Evolutionary conservation across 2,797 vertebrate species (phyloP), one percentile per base, ranked within the genome.

Genomic region (Gymnopithys bicolor): DNA sequence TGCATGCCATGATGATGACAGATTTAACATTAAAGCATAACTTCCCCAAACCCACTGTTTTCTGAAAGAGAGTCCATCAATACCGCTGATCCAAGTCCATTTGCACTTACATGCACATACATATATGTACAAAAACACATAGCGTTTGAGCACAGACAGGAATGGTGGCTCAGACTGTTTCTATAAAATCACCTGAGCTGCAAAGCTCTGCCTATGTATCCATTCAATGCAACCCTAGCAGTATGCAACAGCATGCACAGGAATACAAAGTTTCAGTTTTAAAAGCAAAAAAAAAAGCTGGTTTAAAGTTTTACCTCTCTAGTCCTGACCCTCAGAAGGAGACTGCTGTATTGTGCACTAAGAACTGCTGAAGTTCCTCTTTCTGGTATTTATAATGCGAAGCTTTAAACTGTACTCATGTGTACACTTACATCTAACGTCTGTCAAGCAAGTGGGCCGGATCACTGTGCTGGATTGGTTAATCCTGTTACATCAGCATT

Each of bases 391-490:
- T 95, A 96, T 94, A 97, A 97, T 96, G 96, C 37, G 95, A 97
- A 98, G 97, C 97, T 98, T 98, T 98, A 97, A 97, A 98, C 96
- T 97, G 96, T 97, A 97, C 96, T 97, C 90, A 94, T 97, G 96
- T 97, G 96, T 96, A 97, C 87, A 97, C 94, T 97, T 96, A 95
- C 90, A 97, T 95, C 94, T 92, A 96, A 95, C 94, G 97, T 95
- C 97, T 97, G 91, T 97, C 96, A 96, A 91, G 95, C 94, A 95
- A 96, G 94, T 96, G 97, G 97, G 97, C 93, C 93, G 97, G 95
- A 96, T 96, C 96, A 96, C 96, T 84, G 95, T 93, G 92, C 95
- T 94, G 95, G 97, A 98, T 98, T 98, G 98, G 98, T 97, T 97
- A 95, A 96, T 94, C 94, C 84, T 81, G 88, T 97, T 98, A 98